Conservation (phyloP, 2,888 invertebrate genomes). For the Dione juno region DNA sequence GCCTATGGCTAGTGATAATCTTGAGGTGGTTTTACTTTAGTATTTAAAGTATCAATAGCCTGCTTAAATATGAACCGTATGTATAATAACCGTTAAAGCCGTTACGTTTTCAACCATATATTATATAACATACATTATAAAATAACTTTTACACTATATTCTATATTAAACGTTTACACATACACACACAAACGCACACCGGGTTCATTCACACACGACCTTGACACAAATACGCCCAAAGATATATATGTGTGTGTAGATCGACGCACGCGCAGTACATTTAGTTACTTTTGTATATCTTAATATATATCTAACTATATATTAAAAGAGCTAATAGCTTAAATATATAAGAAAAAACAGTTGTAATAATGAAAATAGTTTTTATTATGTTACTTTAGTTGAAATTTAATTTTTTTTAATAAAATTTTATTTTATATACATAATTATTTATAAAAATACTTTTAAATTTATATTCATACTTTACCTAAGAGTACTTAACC, state of each 20-base stretch:
- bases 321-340: neutral
- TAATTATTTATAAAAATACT: too few species aligned
- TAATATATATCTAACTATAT: neutral
- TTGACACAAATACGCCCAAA: constrained; percentile 59
- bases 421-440: too few species aligned
- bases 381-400: too few species aligned
- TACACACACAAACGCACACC: constrained; percentile 44
- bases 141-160: constrained; percentile 12
- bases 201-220: constrained; percentile 70
- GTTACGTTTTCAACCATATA: neutral
- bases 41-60: too few species aligned
- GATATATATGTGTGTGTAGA: constrained; percentile 48
- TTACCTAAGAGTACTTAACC: too few species aligned
- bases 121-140: constrained; percentile 9
- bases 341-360: neutral
- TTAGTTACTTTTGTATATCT: neutral
- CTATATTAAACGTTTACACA: constrained; percentile 32
- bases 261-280: constrained; percentile 48
- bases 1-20: too few species aligned
- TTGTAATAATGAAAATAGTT: too few species aligned
- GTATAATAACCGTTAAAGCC: neutral
- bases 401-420: too few species aligned
- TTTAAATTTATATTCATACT: too few species aligned
- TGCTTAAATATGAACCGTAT: too few species aligned
- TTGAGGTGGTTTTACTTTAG: too few species aligned